Percentiles rank a stretch among this genome's conserved stretches.
Evolutionary conservation across 2,888 invertebrate genomes (phyloP).

Genomic region (Amphipoea oculea): DNA sequence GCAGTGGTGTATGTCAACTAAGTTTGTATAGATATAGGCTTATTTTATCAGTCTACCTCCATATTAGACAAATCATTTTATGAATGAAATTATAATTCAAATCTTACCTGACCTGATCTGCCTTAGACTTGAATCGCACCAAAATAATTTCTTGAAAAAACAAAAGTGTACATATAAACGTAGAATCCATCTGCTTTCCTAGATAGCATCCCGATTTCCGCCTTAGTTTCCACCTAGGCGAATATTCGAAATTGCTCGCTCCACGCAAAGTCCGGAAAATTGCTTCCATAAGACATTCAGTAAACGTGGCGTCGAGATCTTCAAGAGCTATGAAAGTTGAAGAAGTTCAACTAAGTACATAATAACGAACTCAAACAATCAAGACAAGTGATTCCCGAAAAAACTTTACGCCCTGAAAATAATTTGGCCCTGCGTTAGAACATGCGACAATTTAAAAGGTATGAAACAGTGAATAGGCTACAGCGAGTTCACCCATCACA

Average conservation of each 20-base stretch:
- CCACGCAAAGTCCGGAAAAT: conserved; percentile 32
- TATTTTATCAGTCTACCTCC: neutral
- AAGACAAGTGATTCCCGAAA: conserved; percentile 4
- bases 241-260: conserved; percentile 40
- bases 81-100: neutral
- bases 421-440: neutral
- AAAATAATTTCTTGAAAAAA: neutral
- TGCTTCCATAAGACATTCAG: conserved; percentile 38
- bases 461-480: neutral
- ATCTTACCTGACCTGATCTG: neutral
- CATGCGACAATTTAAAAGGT: neutral
- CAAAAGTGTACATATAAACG: neutral
- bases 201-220: neutral
- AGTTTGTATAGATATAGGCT: neutral
- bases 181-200: conserved; percentile 2
- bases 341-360: conserved; percentile 15
- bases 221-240: conserved; percentile 26
- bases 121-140: neutral
- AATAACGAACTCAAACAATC: conserved; percentile 22
- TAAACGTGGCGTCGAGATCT: conserved; percentile 22
- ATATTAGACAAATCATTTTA: neutral
- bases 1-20: neutral
- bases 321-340: conserved; percentile 18
- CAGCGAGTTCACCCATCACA: neutral
- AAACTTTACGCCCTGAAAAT: neutral